These are phyloP conservation scores for Aproaerema taeniolella DNA, from an alignment of 2,888 invertebrate genomes.

Conservation along the genomic window DNA sequence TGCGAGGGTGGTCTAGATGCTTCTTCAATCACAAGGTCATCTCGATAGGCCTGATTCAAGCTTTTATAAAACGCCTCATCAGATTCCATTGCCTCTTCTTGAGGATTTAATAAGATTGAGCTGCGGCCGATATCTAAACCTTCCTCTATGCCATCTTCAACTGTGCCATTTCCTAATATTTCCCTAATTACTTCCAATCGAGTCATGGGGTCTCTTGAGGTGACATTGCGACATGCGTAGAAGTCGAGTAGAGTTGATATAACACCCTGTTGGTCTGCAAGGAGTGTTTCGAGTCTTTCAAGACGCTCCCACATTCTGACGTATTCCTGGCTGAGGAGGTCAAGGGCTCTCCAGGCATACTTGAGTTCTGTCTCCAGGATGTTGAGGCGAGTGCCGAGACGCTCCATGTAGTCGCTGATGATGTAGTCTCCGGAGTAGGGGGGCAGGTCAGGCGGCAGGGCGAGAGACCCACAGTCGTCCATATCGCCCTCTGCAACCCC, in stretches of 20 bases:
- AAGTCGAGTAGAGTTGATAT: slow-evolving; percentile 91
- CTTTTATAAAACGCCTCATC: slow-evolving; percentile 93
- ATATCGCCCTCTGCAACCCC: slow-evolving; percentile 74
- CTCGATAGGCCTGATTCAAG: slow-evolving; percentile 91
- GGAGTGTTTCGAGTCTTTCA: slow-evolving; percentile 90
- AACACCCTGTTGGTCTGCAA: slow-evolving; percentile 93
- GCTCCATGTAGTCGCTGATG: slow-evolving; percentile 94
- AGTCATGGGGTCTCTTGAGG: slow-evolving; percentile 72
- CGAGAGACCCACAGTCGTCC: slow-evolving; percentile 75
- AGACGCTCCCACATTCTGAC: slow-evolving; percentile 96
- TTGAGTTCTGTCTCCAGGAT: slow-evolving; percentile 93
- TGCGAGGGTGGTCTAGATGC: slow-evolving; percentile 83
- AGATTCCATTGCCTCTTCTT: slow-evolving; percentile 80
- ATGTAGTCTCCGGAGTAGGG: slow-evolving; percentile 83
- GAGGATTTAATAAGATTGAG: slow-evolving; percentile 54
- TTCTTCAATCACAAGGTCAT: slow-evolving; percentile 83
- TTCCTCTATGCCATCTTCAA: slow-evolving; percentile 82
- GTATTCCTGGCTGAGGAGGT: slow-evolving; percentile 93
- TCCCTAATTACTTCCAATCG: slow-evolving; percentile 80
- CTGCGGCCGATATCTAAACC: slow-evolving; percentile 76
- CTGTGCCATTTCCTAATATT: slow-evolving; percentile 80
- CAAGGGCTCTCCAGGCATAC: slow-evolving; percentile 94
- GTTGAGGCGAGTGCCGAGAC: slow-evolving; percentile 89
- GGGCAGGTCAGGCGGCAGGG: slow-evolving; percentile 70
- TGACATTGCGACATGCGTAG: slow-evolving; percentile 77